These are phyloP conservation scores for Leucoptera coffeella DNA, from an alignment of 2,888 invertebrate genomes.

Conservation along the genomic window DNA sequence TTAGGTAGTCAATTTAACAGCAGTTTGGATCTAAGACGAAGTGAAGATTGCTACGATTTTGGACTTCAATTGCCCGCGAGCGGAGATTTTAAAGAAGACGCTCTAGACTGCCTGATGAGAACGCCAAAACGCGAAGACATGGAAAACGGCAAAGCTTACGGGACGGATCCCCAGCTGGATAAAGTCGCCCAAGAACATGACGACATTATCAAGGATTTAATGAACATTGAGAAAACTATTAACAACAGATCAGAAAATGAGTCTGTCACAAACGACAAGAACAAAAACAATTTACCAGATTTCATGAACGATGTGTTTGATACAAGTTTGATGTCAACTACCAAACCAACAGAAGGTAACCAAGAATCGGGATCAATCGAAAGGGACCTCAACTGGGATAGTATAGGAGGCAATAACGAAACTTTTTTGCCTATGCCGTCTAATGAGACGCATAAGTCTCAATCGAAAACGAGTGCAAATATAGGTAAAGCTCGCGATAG, in stretches of 20 bases:
- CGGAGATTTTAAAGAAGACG: constrained; percentile 30
- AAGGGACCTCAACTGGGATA: neutral
- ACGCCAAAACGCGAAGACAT: constrained; percentile 25
- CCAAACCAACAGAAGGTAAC: neutral
- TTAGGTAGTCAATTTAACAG: constrained; percentile 35
- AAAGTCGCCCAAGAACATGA: constrained; percentile 26
- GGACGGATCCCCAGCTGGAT: constrained; percentile 15
- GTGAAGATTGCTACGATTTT: constrained; percentile 37
- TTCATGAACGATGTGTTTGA: neutral
- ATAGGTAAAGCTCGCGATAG: constrained; percentile 15
- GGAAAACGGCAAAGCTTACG: constrained; percentile 16
- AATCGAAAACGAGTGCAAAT: constrained; percentile 12
- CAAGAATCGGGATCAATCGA: neutral
- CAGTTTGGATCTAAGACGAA: constrained; percentile 28
- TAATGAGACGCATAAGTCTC: constrained; percentile 3
- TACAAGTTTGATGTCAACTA: neutral
- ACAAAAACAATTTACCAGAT: neutral
- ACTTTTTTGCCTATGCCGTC: too few relatives aligned
- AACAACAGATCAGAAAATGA: constrained; percentile 4
- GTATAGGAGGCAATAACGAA: too few relatives aligned
- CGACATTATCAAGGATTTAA: constrained; percentile 37
- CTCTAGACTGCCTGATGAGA: constrained; percentile 32
- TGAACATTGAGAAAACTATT: constrained; percentile 37
- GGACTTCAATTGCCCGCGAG: constrained; percentile 26
- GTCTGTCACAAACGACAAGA: neutral